Conservation (phyloP, 1,140 invertebrate species). For the Branchinecta lynchi region DNA sequence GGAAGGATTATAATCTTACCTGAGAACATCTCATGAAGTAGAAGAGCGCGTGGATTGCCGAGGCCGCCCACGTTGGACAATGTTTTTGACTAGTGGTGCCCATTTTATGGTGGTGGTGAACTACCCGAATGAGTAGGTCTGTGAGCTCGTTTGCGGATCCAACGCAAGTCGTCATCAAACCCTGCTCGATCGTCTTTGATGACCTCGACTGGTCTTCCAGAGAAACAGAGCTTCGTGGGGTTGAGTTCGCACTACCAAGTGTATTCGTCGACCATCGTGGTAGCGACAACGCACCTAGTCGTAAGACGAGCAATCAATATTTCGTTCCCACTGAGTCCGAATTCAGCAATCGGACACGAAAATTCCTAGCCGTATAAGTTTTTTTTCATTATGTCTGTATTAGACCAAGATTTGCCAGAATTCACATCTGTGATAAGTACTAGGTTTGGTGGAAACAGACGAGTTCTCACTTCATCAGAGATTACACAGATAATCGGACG, state of each 20-base stretch:
- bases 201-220: constrained; percentile 22
- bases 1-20: constrained; percentile 27
- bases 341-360: too few relatives aligned
- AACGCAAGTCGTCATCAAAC: constrained; percentile 69
- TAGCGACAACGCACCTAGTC: constrained; percentile 54
- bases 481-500: too few relatives aligned
- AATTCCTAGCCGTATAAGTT: too few relatives aligned
- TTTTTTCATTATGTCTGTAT: too few relatives aligned
- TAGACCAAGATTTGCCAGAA: too few relatives aligned
- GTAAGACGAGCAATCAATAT: constrained; percentile 2
- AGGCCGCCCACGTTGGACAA: constrained; percentile 37
- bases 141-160: constrained; percentile 41
- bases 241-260: constrained; percentile 16
- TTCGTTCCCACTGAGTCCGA: too few relatives aligned
- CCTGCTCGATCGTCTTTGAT: constrained; percentile 43
- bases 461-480: not conserved
- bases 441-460: not conserved
- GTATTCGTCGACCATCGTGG: constrained; percentile 62
- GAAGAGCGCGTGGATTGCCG: constrained; percentile 58
- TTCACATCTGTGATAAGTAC: too few relatives aligned
- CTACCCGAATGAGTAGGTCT: constrained; percentile 45
- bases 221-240: constrained; percentile 12
- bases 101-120: constrained; percentile 22
- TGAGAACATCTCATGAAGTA: constrained; percentile 85
- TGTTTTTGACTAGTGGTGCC: constrained; percentile 21